Base-by-base conservation (phyloP, 1,140 invertebrate genomes). In the Eubasilissa regina region DNA sequence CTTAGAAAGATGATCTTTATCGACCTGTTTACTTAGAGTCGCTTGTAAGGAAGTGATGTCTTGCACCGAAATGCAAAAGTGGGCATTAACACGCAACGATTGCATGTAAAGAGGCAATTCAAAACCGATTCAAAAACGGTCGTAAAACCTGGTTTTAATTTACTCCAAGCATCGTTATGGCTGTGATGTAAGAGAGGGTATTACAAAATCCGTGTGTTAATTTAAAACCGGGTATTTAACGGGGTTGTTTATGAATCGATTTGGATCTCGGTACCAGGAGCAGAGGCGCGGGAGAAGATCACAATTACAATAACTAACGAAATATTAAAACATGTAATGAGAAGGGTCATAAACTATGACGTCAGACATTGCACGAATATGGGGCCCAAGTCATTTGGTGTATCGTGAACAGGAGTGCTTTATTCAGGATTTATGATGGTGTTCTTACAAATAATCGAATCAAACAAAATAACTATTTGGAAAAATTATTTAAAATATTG, bases 251-350 rank as follows among this genome's bases (percentile, higher is more conserved):
- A 78, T 78, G 76, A 72, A 78, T 78, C 66, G 76, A 78, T 78
- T 48, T 25, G 64, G n/a, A 78, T 78, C 76, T 66, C 10, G 0
- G 76, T 72, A 72, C 45, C 66, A 25, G 76, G 76, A 70, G 77
- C 62, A 51, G 44, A 56, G 48, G 58, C 55, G 17, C 78, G 47
- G 45, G 58, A 75, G 56, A 72, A 35, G 62, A 70, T 68, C 60
- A 48, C 80, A 77, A 79, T 79, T 81, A 81, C 77, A 79, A 79
- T 81, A 79, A 79, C 62, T 79, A 79, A 66, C 77, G 58, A 81
- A 81, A 81, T 81, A 81, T 79, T 81, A 81, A 79, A 73, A 66
- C 73, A 60, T 79, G 80, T 79, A 81, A 81, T 81, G 80, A 81
- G 80, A 55, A 25, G 72, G 80, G 53, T 76, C 73, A 73, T 81